Conservation (phyloP, 2,797 vertebrate genomes). For the Pyrocephalus nanus region DNA sequence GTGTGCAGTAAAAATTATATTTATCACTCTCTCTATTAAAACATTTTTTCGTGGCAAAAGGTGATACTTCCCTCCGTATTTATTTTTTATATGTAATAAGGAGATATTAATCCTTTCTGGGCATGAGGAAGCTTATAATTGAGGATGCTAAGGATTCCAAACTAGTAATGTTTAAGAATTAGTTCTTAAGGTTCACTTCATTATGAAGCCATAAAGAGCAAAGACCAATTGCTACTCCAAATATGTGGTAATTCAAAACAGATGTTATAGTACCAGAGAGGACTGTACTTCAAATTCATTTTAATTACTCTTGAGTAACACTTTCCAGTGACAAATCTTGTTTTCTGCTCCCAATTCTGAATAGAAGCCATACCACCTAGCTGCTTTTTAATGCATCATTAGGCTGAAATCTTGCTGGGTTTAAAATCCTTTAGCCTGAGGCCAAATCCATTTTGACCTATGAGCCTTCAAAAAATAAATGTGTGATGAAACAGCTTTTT, state of each 20-base stretch:
- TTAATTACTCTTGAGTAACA: constrained; percentile 22
- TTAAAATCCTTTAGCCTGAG: neutral
- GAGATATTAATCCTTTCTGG: neutral
- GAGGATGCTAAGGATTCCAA: neutral
- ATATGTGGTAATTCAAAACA: neutral
- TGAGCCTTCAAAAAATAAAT: neutral
- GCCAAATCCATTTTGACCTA: neutral
- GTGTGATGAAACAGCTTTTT: neutral
- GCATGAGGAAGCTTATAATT: neutral
- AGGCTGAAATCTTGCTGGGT: neutral
- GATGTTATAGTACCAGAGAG: constrained; percentile 1
- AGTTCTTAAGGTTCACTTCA: constrained; percentile 19
- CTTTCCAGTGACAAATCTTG: constrained; percentile 20
- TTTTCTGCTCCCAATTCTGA: neutral
- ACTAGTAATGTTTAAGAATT: constrained; percentile 22
- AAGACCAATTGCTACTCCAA: constrained; percentile 36
- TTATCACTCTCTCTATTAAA: neutral
- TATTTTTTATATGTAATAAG: neutral
- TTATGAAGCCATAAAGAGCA: constrained; percentile 23
- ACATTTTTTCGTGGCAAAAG: neutral
- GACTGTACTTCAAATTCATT: constrained; percentile 20
- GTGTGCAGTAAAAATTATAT: neutral
- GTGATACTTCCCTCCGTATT: neutral
- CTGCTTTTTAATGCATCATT: neutral
- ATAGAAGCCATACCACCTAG: neutral